These are phyloP conservation scores for Melanotus villosus DNA, from an alignment of 2,888 invertebrate species.

Conservation along the genomic window DNA sequence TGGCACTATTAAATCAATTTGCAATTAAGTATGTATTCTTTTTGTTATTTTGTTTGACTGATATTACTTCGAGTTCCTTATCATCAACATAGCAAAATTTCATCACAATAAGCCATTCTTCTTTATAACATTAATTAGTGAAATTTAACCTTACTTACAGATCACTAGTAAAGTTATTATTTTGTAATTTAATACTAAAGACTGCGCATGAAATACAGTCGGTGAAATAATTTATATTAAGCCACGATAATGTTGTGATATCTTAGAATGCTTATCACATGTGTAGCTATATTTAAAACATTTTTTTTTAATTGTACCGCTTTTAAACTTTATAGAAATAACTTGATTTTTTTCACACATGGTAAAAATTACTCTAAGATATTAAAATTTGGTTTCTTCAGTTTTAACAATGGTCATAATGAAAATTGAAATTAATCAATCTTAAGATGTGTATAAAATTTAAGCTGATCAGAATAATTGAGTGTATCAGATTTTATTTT, in stretches of 20 bases:
- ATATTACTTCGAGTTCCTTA: constrained; percentile 21
- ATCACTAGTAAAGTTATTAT: neutral
- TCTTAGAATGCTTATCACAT: constrained; percentile 64
- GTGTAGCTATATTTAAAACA: constrained; percentile 55
- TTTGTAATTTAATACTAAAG: constrained; percentile 28
- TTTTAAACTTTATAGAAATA: constrained; percentile 9
- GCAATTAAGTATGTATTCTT: neutral
- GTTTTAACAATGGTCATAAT: neutral
- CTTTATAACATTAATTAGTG: neutral
- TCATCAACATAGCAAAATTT: constrained; percentile 11
- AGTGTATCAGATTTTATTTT: too few relatives aligned
- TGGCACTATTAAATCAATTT: constrained; percentile 20
- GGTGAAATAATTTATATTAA: constrained; percentile 1
- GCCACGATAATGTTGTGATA: constrained; percentile 61
- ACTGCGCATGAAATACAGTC: constrained; percentile 26
- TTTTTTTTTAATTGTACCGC: constrained; percentile 4
- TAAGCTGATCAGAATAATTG: neutral
- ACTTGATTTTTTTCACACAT: neutral
- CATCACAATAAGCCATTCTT: constrained; percentile 1
- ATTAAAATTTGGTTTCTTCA: neutral
- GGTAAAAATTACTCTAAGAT: neutral
- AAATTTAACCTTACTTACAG: neutral
- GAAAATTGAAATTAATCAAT: neutral
- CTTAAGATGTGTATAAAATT: neutral
- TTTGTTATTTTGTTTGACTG: constrained; percentile 25